Base-by-base conservation (phyloP, 2,113 vertebrate species). In the Heterotis niloticus region DNA sequence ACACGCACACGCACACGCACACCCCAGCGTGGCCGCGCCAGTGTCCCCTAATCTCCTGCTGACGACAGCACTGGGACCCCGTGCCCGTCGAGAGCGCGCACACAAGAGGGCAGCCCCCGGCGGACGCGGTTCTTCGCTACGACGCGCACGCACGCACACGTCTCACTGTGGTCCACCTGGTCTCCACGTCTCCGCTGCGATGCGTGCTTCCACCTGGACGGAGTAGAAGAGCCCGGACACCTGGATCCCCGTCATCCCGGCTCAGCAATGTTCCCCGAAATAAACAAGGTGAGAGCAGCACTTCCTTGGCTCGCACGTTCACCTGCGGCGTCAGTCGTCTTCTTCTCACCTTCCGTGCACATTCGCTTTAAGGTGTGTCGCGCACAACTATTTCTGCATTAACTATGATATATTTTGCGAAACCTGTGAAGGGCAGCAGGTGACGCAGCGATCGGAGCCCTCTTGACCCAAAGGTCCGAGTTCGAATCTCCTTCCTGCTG, bases 241-340 rank as follows among this genome's bases (percentile, higher is more conserved):
- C 54, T 57, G 26, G 24, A 74, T n/a, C 14, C 26, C 57, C 52
- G 57, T 74, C 57, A 56, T 74, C 26, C 34, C 34, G 34, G 34
- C 26, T 57, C 18, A 17, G 86, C 56, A 80, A 93, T 93, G 92
- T 84, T 93, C 81, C 92, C 92, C 79, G 92, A 93, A 88, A 93
- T 93, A 65, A 93, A 91, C 77, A 93, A 92, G 91, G 91, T 92
- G 87, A 91, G 29, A 62, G 10, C 51, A 26, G 24, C 23, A 82
- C 70, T 78, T 82, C 74, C 81, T 81, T 82, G 23, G 7, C 34
- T 4, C 34, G 7, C 34, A 44, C 34, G 34, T 7, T 44, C 34
- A 4, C 34, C 34, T 44, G 34, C 34, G 3, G 34, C 34, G 7
- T 44, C 34, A 2, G 2, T 44, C 34, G 3, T 44, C 7, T 44